Conservation (phyloP, 2,888 invertebrate species). For the Yponomeuta plumbellus region DNA sequence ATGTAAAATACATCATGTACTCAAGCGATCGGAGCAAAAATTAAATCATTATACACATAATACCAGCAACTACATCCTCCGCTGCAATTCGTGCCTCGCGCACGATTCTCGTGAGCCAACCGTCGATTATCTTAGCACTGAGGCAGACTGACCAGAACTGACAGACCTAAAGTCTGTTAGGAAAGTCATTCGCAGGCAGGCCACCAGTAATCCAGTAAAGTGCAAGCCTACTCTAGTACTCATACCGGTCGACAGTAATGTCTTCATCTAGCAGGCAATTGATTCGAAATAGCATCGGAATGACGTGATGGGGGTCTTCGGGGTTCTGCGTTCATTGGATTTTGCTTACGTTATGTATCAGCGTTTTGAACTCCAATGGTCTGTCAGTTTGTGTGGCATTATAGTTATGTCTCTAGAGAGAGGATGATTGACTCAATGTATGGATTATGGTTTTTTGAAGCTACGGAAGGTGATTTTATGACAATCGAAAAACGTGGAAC, state of each 20-base stretch:
- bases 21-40: not conserved
- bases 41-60: slow-evolving; percentile 4
- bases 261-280: slow-evolving; percentile 58
- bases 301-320: slow-evolving; percentile 13
- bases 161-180: not conserved
- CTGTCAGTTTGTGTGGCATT: not conserved
- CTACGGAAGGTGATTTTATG: not conserved
- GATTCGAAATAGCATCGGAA: slow-evolving; percentile 39
- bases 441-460: not conserved
- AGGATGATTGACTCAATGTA: not conserved
- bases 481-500: not conserved
- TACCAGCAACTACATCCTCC: slow-evolving; percentile 2
- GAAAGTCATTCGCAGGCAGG: not conserved
- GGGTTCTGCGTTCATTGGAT: not conserved
- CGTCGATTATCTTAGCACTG: slow-evolving; percentile 7
- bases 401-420: not conserved
- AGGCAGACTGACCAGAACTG: not conserved
- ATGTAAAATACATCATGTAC: not conserved
- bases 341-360: not conserved
- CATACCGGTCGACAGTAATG: slow-evolving; percentile 44
- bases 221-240: not conserved
- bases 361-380: not conserved
- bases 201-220: not conserved
- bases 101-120: slow-evolving; percentile 12
- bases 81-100: not conserved